Conservation (phyloP, 2,888 invertebrate genomes). For the Drosophila sordidapex region DNA sequence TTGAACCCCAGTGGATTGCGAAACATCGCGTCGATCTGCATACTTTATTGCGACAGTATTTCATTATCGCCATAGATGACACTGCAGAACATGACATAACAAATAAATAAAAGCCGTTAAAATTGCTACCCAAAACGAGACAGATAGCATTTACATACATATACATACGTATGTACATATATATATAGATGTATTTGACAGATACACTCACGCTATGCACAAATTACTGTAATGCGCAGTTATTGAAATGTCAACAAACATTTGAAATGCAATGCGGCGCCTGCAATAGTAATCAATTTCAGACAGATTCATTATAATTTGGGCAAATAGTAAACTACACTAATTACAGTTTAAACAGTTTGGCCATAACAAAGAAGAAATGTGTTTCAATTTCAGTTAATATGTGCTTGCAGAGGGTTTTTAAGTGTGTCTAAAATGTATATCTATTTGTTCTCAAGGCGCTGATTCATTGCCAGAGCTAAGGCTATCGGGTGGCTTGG, state of each 20-base stretch:
- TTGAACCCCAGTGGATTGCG: constrained; percentile 19
- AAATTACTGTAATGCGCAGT: constrained; percentile 1
- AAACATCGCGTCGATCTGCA: constrained; percentile 50
- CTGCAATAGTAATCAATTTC: constrained; percentile 24
- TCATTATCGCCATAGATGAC: constrained; percentile 44
- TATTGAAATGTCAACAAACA: constrained; percentile 27
- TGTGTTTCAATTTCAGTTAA: constrained; percentile 1
- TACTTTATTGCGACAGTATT: constrained; percentile 34
- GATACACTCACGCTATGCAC: constrained; percentile 17
- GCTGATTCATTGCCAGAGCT: constrained; percentile 50
- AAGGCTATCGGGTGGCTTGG: constrained; percentile 7
- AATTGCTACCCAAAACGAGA: constrained; percentile 41
- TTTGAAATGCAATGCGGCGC: constrained; percentile 41
- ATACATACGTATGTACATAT: neutral
- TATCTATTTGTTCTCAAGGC: constrained; percentile 51
- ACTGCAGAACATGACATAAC: constrained; percentile 38
- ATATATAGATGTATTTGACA: constrained; percentile 15
- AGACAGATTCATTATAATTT: constrained; percentile 33
- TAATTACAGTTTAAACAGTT: neutral
- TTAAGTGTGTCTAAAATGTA: constrained; percentile 13
- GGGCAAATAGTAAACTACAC: constrained; percentile 4
- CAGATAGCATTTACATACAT: constrained; percentile 21
- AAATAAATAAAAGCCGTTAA: constrained; percentile 14
- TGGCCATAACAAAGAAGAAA: neutral
- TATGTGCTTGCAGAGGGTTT: constrained; percentile 2